Percentiles rank a stretch among this genome's conserved stretches.
Conservation (phyloP, 2,888 invertebrate species). For the Watsonalla cultraria region DNA sequence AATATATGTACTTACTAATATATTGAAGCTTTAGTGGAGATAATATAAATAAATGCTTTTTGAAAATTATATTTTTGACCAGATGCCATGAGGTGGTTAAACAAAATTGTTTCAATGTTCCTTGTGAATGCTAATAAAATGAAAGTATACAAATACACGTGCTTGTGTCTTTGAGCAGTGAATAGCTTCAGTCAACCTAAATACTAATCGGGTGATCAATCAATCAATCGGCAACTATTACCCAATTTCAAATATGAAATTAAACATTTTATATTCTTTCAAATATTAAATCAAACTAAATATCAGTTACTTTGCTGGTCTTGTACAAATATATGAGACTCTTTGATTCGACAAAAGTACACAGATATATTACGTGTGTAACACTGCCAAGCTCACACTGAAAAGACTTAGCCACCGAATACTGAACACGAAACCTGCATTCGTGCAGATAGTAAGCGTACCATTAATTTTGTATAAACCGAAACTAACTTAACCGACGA, state of each 20-base stretch:
- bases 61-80: constrained; percentile 28
- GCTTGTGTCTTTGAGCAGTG: constrained; percentile 45
- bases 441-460: neutral
- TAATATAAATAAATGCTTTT: constrained; percentile 59
- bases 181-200: constrained; percentile 40
- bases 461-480: neutral
- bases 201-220: constrained; percentile 15
- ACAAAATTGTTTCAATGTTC: constrained; percentile 13
- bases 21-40: constrained; percentile 47
- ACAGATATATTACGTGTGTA: constrained; percentile 6
- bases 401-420: neutral
- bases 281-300: neutral
- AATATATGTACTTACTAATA: constrained; percentile 41
- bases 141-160: constrained; percentile 29
- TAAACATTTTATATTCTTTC: neutral
- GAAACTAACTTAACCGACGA: neutral
- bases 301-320: neutral
- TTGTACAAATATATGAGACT: constrained; percentile 16
- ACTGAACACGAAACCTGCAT: neutral
- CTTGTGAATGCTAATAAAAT: constrained; percentile 28
- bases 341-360: constrained; percentile 17
- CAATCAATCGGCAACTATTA: neutral
- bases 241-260: neutral
- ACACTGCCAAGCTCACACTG: neutral
- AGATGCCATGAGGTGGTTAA: constrained; percentile 14